Evolutionary conservation across 2,797 vertebrate species (phyloP), one percentile per base, ranked within the genome.

Genomic region (Acanthiza pusilla): DNA sequence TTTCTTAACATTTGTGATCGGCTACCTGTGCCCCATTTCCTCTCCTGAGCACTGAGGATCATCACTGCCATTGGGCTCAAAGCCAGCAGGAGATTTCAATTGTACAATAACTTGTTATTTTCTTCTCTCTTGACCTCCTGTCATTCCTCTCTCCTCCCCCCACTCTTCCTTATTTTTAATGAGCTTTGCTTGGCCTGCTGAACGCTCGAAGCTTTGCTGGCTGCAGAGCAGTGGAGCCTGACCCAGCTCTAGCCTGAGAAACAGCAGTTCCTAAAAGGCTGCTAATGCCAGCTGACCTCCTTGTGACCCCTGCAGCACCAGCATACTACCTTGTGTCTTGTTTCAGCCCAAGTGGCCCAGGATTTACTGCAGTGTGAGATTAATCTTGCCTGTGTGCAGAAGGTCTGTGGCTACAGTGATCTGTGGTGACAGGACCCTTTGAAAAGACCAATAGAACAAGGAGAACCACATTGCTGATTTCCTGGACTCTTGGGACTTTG

Each of bases 351-450:
- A 2, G 27, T 73, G 42, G 60, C 55, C 85, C 57, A 78, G 78
- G 18, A 78, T 90, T 94, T 92, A 89, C 76, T 76, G 68, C 16
- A 95, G 85, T 78, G 45, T 45, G 84, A 88, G 74, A 58, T 81
- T 83, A 81, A 50, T 81, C 42, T 87, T 91, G 58, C 45, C 82
- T 84, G 3, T 45, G 51, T 65, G 47, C 12, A 54, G 22, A 43
- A 27, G 5, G 20, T 3, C 10, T 61, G 26, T 54, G 58, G 20
- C 50, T 75, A 58, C 2, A 53, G 32, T 20, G 26, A 34, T 47
- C 16, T 85, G 22, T 47, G 38, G 20, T 40, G 34, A 26, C 23
- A 66, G 30, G 5, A 82, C 36, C 14, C 9, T 78, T 63, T 43
- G 25, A 38, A 74, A 86, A 55, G 50, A 63, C 18, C 23, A 45